Conservation (phyloP, 2,113 vertebrate species). For the Morone saxatilis region DNA sequence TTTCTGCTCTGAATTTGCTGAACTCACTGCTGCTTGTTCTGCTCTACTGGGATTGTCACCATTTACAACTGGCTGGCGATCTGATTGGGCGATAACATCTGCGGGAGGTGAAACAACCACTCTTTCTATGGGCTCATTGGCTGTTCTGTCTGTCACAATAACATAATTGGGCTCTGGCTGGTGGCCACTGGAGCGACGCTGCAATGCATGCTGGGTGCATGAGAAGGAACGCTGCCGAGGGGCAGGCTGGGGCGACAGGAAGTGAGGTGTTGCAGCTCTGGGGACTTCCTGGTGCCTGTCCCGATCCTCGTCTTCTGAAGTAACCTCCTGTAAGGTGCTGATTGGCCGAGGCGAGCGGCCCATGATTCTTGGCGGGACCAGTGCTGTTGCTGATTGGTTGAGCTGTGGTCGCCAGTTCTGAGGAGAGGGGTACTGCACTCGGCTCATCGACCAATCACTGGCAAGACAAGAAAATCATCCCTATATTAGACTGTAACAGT, state of each 20-base stretch:
- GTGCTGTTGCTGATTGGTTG: slow-evolving; percentile 83
- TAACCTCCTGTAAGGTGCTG: slow-evolving; percentile 86
- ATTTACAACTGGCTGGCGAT: slow-evolving; percentile 33
- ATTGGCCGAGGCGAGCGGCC: slow-evolving; percentile 83
- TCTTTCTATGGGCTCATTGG: slow-evolving; percentile 77
- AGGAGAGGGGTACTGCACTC: slow-evolving; percentile 77
- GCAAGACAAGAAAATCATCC: slow-evolving; percentile 33
- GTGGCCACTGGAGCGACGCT: slow-evolving; percentile 77
- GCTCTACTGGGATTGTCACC: slow-evolving; percentile 31
- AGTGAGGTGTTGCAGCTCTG: slow-evolving; percentile 81
- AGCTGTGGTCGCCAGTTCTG: slow-evolving; percentile 83
- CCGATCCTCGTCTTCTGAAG: slow-evolving; percentile 85
- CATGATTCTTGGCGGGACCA: slow-evolving; percentile 85
- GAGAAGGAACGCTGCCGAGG: slow-evolving; percentile 86
- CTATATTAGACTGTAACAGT: background rate
- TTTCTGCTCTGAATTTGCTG: slow-evolving; percentile 67
- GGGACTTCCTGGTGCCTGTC: slow-evolving; percentile 75
- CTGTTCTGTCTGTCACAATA: slow-evolving; percentile 69
- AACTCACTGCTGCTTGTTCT: slow-evolving; percentile 52
- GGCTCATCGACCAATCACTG: slow-evolving; percentile 82
- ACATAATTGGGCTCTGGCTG: slow-evolving; percentile 79
- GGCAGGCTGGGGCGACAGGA: slow-evolving; percentile 82
- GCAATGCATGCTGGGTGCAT: slow-evolving; percentile 86
- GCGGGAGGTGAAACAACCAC: slow-evolving; percentile 66
- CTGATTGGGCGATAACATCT: slow-evolving; percentile 51